phyloP scores from a whole-genome alignment of 2,888 invertebrate species.

The Pachliopta kotzebuea region DNA sequence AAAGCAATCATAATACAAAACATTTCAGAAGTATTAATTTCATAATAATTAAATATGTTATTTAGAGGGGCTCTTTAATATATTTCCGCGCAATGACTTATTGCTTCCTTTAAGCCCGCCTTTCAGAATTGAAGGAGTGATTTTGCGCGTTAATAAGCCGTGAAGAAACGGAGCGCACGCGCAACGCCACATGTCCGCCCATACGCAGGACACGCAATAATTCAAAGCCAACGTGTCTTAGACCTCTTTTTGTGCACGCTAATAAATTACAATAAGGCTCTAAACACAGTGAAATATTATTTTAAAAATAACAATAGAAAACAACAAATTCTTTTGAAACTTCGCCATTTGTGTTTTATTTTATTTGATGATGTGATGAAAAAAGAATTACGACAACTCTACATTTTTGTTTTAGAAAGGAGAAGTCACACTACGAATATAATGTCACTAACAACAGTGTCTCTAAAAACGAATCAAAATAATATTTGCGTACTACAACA shows the following conservation, averaged over 20 bases:
- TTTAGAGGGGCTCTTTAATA: background rate
- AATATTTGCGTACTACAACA: too few species aligned
- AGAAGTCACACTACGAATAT: too few species aligned
- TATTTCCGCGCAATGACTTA: constrained; percentile 24
- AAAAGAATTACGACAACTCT: too few species aligned
- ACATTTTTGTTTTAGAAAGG: too few species aligned
- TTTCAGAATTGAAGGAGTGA: constrained; percentile 47
- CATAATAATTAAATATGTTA: too few species aligned
- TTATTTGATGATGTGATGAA: too few species aligned
- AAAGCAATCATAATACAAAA: background rate
- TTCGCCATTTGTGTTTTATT: too few species aligned
- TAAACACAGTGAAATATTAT: constrained; percentile 10
- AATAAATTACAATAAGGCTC: constrained; percentile 38
- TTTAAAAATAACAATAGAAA: too few species aligned
- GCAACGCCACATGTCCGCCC: constrained; percentile 58
- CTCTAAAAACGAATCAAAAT: too few species aligned
- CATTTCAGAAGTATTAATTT: background rate
- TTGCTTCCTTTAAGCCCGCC: constrained; percentile 24
- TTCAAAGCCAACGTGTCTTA: constrained; percentile 45
- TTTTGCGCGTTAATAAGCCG: constrained; percentile 71
- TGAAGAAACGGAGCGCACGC: constrained; percentile 51
- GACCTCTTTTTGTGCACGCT: constrained; percentile 40
- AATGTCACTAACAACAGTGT: too few species aligned
- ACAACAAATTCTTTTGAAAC: too few species aligned
- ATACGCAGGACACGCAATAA: constrained; percentile 47